Conservation (phyloP, 2,113 vertebrate genomes). For the Sinocyclocheilus anophthalmus region DNA sequence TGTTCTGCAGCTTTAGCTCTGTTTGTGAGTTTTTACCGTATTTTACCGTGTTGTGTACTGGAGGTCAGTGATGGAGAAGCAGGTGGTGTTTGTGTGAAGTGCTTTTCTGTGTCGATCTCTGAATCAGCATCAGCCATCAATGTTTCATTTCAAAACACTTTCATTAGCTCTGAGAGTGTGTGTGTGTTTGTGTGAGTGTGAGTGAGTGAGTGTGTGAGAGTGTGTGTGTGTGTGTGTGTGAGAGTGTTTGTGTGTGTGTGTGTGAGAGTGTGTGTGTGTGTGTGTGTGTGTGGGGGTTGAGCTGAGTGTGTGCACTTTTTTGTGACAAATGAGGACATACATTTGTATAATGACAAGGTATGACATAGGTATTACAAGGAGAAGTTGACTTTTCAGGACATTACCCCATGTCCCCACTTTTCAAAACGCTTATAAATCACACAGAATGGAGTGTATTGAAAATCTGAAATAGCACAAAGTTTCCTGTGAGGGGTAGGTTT, state of each 20-base stretch:
- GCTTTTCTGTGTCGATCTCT: background rate
- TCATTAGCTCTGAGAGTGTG: background rate
- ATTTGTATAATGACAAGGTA: no score
- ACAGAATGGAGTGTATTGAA: no score
- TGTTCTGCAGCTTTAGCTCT: background rate
- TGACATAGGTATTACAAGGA: no score
- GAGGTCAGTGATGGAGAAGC: background rate
- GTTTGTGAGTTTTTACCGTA: background rate
- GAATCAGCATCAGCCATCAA: background rate
- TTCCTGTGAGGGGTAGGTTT: no score
- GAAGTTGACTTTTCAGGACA: no score
- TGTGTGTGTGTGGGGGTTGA: background rate
- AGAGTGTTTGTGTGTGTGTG: background rate
- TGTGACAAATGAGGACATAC: no score
- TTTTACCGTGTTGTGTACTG: background rate
- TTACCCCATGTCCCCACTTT: no score
- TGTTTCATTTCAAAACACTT: background rate
- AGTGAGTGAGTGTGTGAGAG: background rate
- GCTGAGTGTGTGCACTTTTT: no score
- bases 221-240: background rate
- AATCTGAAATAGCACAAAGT: no score
- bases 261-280: background rate
- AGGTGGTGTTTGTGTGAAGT: background rate
- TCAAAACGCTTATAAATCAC: no score
- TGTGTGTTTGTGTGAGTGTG: background rate